Evolutionary conservation across 1,140 invertebrate genomes (phyloP), one percentile per base, ranked within the genome.

Genomic region (Antheraea mylitta): DNA sequence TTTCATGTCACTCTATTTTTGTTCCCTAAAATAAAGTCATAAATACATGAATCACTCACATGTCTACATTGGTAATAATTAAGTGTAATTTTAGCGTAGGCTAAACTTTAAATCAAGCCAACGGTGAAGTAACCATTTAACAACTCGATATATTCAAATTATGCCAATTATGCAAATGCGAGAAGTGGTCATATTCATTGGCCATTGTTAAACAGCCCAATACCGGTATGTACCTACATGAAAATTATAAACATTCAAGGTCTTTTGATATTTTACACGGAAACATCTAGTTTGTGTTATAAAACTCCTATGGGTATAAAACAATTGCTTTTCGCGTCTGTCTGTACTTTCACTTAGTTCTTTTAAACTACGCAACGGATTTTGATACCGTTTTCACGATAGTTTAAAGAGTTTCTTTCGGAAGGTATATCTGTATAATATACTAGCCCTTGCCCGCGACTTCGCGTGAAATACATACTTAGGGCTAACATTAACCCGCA

Each of bases 141-240:
- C 48, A 59, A 37, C 13, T 6, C 37, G 53, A 66, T 59, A 59
- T n/a, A 30, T 53, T 73, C 69, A 66, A 81, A 77, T 80, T 77
- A 75, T 77, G 67, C 63, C 82, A 84, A 79, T 84, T 84, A 82
- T 76, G 75, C 68, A 74, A 69, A 79, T 76, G 71, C 69, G 70
- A 72, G 61, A 16, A 53, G 45, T 53, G 11, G 16, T 42, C 37
- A 18, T 53, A 42, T 16, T 53, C 10, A 53, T 53, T 1, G 5
- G 4, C 16, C 45, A 53, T 53, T 53, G 45, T 53, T 53, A 53
- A 53, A 16, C 16, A 53, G 45, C 16, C 45, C 16, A 53, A 53
- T 53, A 53, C 13, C 5, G 45, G 9, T 53, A 16, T 13, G 38
- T 42, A 53, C 45, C 4, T 13, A 16, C 45, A 16, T 53, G 16